phyloP scores from a whole-genome alignment of 64 coral and sea anemone genomes.

The Pocillopora verrucosa region DNA sequence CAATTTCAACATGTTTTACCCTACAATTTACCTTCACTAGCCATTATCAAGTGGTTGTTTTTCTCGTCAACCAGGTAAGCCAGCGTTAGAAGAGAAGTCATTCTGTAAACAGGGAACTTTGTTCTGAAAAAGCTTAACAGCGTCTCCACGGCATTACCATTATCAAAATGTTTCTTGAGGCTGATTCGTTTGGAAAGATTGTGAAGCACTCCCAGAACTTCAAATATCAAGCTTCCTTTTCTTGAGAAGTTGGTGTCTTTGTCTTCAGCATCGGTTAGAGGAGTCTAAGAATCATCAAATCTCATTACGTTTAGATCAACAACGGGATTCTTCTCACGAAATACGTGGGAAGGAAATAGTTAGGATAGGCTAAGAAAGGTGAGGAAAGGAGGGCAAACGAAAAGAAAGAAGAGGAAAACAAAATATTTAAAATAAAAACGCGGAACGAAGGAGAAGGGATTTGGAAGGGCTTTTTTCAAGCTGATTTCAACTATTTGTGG shows the following conservation, averaged over 20 bases:
- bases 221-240: neutral
- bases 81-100: constrained; percentile 26
- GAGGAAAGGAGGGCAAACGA: too few species aligned
- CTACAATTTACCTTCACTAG: constrained; percentile 23
- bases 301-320: neutral
- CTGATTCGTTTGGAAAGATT: constrained; percentile 30
- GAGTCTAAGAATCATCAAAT: neutral
- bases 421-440: too few species aligned
- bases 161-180: constrained; percentile 21
- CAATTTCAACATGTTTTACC: neutral
- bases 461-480: too few species aligned
- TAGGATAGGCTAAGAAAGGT: too few species aligned
- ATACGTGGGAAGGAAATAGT: too few species aligned
- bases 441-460: too few species aligned
- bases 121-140: constrained; percentile 26
- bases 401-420: too few species aligned
- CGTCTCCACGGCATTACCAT: constrained; percentile 6
- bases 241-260: constrained; percentile 27
- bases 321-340: too few species aligned
- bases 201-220: constrained; percentile 46
- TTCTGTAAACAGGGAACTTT: constrained; percentile 12
- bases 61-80: constrained; percentile 44
- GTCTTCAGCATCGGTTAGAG: neutral
- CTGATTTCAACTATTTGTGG: too few species aligned
- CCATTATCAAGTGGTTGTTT: constrained; percentile 50